Evolutionary conservation across 2,113 vertebrate genomes (phyloP).

Genomic region (Neodontobutis hainanensis): DNA sequence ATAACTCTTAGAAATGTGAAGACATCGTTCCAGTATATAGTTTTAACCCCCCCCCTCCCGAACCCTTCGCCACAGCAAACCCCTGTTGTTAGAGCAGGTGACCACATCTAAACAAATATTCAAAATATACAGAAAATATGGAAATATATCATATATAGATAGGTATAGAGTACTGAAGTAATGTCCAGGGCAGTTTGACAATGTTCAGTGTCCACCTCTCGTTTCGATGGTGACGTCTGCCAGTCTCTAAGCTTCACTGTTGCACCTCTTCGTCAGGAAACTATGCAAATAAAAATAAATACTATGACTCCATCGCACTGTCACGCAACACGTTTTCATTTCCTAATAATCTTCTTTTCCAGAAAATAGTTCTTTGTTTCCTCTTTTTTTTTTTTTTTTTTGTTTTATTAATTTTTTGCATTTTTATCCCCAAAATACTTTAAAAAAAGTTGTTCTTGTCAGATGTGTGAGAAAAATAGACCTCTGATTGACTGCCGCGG

Average conservation of each 20-base stretch:
- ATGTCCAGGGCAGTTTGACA: slow-evolving; percentile 82
- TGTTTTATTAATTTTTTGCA: slow-evolving; percentile 63
- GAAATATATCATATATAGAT: slow-evolving; percentile 75
- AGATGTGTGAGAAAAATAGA: slow-evolving; percentile 82
- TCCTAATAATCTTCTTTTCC: slow-evolving; percentile 64
- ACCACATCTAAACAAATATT: slow-evolving; percentile 80
- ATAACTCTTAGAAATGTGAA: slow-evolving; percentile 72
- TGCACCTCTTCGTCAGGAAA: slow-evolving; percentile 60
- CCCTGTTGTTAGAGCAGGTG: slow-evolving; percentile 63
- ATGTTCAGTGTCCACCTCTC: slow-evolving; percentile 73
- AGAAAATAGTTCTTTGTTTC: slow-evolving; percentile 79
- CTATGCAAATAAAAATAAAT: slow-evolving; percentile 80
- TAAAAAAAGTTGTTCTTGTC: slow-evolving; percentile 73
- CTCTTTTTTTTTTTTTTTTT: slow-evolving; percentile 61
- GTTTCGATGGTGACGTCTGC: slow-evolving; percentile 46
- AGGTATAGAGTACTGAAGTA: slow-evolving; percentile 73
- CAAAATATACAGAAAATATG: slow-evolving; percentile 82
- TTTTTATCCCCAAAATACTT: slow-evolving; percentile 83
- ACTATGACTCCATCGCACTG: slow-evolving; percentile 60
- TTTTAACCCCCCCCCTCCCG: slow-evolving; percentile 25
- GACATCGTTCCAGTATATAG: slow-evolving; percentile 69
- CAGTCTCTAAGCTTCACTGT: slow-evolving; percentile 39
- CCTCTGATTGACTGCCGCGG: slow-evolving; percentile 72
- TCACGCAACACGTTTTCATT: slow-evolving; percentile 70
- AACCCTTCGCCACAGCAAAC: slow-evolving; percentile 47